Percentiles rank a stretch among this genome's conserved stretches.
Evolutionary conservation across 2,888 invertebrate species (phyloP).

Genomic region (Eupithecia vulgata): DNA sequence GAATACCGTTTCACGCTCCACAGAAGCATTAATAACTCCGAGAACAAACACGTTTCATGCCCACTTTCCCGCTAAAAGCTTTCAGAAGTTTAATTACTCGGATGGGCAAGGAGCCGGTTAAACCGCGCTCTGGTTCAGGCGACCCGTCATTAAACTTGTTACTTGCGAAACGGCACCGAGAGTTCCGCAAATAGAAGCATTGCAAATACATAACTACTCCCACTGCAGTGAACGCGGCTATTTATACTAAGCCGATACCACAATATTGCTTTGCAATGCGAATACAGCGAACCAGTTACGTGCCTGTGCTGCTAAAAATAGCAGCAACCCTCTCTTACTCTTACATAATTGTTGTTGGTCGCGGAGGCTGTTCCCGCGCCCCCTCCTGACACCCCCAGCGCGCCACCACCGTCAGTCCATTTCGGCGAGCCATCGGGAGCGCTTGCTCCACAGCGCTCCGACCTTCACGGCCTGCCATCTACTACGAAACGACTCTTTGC

Average conservation of each 20-base stretch:
- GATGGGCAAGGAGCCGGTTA: slow-evolving; percentile 45
- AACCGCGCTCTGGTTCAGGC: slow-evolving; percentile 46
- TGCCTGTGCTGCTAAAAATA: slow-evolving; percentile 69
- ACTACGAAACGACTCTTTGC: background rate
- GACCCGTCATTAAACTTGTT: slow-evolving; percentile 56
- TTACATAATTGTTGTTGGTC: slow-evolving; percentile 77
- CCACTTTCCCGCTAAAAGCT: slow-evolving; percentile 49
- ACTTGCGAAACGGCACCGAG: slow-evolving; percentile 64
- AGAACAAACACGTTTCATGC: slow-evolving; percentile 46
- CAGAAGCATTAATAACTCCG: slow-evolving; percentile 48
- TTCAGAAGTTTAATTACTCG: slow-evolving; percentile 52
- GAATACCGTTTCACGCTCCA: slow-evolving; percentile 37
- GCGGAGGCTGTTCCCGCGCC: slow-evolving; percentile 71
- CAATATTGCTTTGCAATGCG: slow-evolving; percentile 53
- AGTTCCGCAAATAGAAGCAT: slow-evolving; percentile 67
- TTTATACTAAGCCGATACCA: slow-evolving; percentile 57
- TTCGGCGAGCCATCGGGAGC: slow-evolving; percentile 52
- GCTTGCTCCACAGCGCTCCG: slow-evolving; percentile 45
- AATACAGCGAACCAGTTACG: slow-evolving; percentile 62
- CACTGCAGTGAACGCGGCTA: slow-evolving; percentile 56
- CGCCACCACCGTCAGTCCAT: slow-evolving; percentile 58
- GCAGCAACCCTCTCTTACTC: slow-evolving; percentile 64
- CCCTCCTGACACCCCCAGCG: slow-evolving; percentile 38
- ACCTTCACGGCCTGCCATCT: slow-evolving; percentile 22
- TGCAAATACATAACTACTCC: slow-evolving; percentile 55